Conservation (phyloP, 2,797 vertebrate species). For the Trichosurus vulpecula region DNA sequence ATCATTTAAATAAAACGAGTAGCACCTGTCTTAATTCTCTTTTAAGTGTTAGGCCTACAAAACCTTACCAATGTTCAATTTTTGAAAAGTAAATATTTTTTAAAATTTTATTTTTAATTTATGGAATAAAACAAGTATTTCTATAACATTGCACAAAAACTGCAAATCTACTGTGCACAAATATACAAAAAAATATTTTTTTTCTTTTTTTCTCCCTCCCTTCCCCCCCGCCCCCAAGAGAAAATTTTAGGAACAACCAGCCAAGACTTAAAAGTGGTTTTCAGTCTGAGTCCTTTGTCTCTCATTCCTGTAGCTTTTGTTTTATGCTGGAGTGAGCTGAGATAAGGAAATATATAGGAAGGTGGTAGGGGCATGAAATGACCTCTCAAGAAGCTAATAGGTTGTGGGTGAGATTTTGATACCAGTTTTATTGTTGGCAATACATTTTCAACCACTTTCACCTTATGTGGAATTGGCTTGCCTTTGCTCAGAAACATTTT, state of each 20-base stretch:
- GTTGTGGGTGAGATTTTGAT: slow-evolving; percentile 7
- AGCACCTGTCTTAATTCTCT: not conserved
- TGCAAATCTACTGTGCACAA: not conserved
- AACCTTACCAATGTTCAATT: not conserved
- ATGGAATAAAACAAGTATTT: not conserved
- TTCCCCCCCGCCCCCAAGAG: not conserved
- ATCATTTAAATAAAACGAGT: not conserved
- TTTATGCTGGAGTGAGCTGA: not conserved
- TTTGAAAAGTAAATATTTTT: too few species aligned
- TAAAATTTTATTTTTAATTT: not conserved
- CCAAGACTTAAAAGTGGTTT: not conserved
- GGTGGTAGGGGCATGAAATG: not conserved
- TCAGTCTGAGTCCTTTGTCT: slow-evolving; percentile 9
- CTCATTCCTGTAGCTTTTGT: slow-evolving; percentile 4
- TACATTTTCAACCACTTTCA: not conserved
- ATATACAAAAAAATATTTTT: not conserved
- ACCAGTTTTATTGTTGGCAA: slow-evolving; percentile 28
- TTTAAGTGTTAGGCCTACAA: not conserved
- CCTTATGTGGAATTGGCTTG: not conserved
- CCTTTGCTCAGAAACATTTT: not conserved
- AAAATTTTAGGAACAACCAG: not conserved
- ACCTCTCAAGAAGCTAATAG: not conserved
- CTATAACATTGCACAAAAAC: not conserved
- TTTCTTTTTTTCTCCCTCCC: not conserved
- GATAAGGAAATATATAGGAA: not conserved